A percentile compares a stretch with the other conserved stretches of the same genome.
Evolutionary conservation across 2,113 vertebrate species (phyloP).

Genomic region (Sturnira hondurensis): DNA sequence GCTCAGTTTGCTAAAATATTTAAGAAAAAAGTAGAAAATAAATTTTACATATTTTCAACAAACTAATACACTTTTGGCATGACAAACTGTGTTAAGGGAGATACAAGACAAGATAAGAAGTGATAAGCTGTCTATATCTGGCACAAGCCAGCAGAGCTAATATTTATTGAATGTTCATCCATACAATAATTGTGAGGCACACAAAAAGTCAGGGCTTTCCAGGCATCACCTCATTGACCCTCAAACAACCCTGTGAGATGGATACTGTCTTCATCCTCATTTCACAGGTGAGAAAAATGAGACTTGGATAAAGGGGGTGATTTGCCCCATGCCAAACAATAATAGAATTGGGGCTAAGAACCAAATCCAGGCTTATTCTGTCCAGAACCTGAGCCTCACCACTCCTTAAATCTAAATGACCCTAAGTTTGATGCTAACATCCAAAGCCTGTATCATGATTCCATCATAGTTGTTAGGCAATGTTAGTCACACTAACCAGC

Average conservation of each 20-base stretch:
- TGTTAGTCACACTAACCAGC: neutral
- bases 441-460: neutral
- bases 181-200: neutral
- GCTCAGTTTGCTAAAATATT: conserved; percentile 55
- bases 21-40: conserved; percentile 54
- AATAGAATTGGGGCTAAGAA: neutral
- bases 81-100: neutral
- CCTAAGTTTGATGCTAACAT: neutral
- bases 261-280: neutral
- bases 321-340: neutral
- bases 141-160: neutral
- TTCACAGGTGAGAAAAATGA: conserved; percentile 4
- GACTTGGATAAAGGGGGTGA: neutral
- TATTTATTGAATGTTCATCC: neutral
- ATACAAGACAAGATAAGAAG: neutral
- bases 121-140: neutral
- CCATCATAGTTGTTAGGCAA: neutral
- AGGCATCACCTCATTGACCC: neutral
- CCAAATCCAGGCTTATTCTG: neutral
- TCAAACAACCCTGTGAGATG: neutral
- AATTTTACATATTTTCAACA: conserved; percentile 49
- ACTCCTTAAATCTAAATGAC: neutral
- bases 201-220: neutral
- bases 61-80: neutral
- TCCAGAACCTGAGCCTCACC: neutral